Percentiles rank a stretch among this genome's conserved stretches.
These are phyloP conservation scores for Sericinus montela DNA, from an alignment of 2,888 invertebrate species.

Conservation along the genomic window DNA sequence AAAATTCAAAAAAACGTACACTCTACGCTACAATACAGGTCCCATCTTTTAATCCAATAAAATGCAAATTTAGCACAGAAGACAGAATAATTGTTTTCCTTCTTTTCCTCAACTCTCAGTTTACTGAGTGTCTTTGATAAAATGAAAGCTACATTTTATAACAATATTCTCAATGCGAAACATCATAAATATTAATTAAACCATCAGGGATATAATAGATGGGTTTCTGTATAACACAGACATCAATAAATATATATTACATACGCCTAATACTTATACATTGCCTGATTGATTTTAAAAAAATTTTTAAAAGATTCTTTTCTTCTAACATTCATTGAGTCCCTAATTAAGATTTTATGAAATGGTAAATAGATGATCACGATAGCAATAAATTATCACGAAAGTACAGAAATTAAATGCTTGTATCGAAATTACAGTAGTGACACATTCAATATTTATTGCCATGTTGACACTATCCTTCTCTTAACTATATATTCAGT, in stretches of 20 bases:
- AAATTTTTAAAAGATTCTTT: conserved; percentile 19
- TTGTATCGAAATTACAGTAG: conserved; percentile 53
- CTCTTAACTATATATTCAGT: conserved; percentile 68
- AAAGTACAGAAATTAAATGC: conserved; percentile 59
- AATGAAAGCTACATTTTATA: too few relatives aligned
- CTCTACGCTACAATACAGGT: conserved; percentile 12
- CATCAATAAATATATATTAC: neutral
- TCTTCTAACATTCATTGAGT: conserved; percentile 4
- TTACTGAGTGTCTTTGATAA: too few relatives aligned
- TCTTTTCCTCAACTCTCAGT: too few relatives aligned
- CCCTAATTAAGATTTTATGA: conserved; percentile 12
- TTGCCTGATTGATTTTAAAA: conserved; percentile 8
- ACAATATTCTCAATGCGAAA: too few relatives aligned
- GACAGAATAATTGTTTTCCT: too few relatives aligned
- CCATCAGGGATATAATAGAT: neutral
- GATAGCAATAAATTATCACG: conserved; percentile 10
- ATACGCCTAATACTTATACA: neutral
- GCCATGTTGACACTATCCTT: conserved; percentile 40
- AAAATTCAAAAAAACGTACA: conserved; percentile 6
- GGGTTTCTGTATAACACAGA: conserved; percentile 9
- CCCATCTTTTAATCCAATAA: conserved; percentile 3
- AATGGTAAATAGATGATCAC: conserved; percentile 4
- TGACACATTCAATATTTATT: conserved; percentile 40
- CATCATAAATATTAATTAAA: too few relatives aligned
- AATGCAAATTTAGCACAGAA: too few relatives aligned